A percentile compares a stretch with the other conserved stretches of the same genome.
phyloP scores from a whole-genome alignment of 1,140 invertebrate species.

The Lepidotrigona ventralis region DNA sequence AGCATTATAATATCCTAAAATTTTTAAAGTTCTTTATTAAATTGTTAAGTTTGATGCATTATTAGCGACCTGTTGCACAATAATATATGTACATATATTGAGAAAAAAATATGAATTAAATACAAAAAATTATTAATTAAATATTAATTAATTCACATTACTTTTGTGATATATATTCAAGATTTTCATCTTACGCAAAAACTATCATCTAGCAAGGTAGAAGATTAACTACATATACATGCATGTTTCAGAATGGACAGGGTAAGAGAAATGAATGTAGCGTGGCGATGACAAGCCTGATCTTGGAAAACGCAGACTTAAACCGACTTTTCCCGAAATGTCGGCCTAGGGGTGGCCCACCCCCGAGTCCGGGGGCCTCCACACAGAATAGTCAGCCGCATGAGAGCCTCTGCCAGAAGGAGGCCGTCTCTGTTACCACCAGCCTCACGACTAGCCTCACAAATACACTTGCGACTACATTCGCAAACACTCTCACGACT shows the following conservation, averaged over 20 bases:
- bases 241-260: slow-evolving; percentile 68
- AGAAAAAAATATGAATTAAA: neutral
- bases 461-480: slow-evolving; percentile 51
- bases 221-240: neutral
- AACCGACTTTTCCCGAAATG: slow-evolving; percentile 80
- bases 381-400: slow-evolving; percentile 73
- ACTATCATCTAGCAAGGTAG: neutral
- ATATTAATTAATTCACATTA: neutral
- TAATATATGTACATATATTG: neutral
- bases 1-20: neutral
- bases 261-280: slow-evolving; percentile 67
- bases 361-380: slow-evolving; percentile 70
- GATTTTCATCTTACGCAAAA: neutral
- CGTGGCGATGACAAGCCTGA: slow-evolving; percentile 80
- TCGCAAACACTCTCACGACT: slow-evolving; percentile 60
- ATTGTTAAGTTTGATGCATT: neutral
- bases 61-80: neutral
- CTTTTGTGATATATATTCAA: neutral
- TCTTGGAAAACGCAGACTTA: slow-evolving; percentile 80
- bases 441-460: slow-evolving; percentile 56
- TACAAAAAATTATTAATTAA: neutral
- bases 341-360: slow-evolving; percentile 78
- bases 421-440: slow-evolving; percentile 65
- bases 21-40: neutral
- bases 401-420: slow-evolving; percentile 72